Percentiles rank a stretch among this genome's conserved stretches.
phyloP scores from a whole-genome alignment of 2,888 invertebrate species.

The Empis livida region DNA sequence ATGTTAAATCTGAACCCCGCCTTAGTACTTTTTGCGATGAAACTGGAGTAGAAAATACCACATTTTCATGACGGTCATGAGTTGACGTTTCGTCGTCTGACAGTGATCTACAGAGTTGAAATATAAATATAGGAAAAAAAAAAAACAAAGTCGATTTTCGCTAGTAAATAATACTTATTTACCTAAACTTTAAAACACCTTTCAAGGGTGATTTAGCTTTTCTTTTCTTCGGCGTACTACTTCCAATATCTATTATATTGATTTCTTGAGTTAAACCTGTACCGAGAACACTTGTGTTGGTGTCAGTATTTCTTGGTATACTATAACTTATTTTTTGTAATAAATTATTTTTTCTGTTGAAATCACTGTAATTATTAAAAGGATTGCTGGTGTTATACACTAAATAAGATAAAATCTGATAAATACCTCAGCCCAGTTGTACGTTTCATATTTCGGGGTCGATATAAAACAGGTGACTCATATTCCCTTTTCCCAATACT shows the following conservation, averaged over 20 bases:
- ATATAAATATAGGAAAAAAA: too few relatives aligned
- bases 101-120: constrained; percentile 38
- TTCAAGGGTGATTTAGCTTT: constrained; percentile 39
- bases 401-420: too few relatives aligned
- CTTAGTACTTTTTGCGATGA: constrained; percentile 44
- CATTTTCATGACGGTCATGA: constrained; percentile 41
- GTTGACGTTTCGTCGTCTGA: constrained; percentile 48
- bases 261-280: constrained; percentile 62
- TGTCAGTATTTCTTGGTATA: constrained; percentile 18
- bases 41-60: constrained; percentile 73
- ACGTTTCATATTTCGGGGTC: too few relatives aligned
- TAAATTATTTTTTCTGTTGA: constrained; percentile 47
- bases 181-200: constrained; percentile 49
- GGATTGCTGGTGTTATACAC: background rate
- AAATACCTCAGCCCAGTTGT: too few relatives aligned
- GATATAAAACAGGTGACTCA: too few relatives aligned
- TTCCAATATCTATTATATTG: constrained; percentile 49
- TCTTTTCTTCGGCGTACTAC: constrained; percentile 54
- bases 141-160: too few relatives aligned
- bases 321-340: too few relatives aligned
- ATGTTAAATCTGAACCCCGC: constrained; percentile 24
- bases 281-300: constrained; percentile 43
- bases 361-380: constrained; percentile 37
- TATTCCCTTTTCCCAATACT: too few relatives aligned
- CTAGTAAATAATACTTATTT: background rate